A percentile compares a stretch with the other conserved stretches of the same genome.
Evolutionary conservation across 2,888 invertebrate genomes (phyloP).

Genomic region (Galeruca laticollis): DNA sequence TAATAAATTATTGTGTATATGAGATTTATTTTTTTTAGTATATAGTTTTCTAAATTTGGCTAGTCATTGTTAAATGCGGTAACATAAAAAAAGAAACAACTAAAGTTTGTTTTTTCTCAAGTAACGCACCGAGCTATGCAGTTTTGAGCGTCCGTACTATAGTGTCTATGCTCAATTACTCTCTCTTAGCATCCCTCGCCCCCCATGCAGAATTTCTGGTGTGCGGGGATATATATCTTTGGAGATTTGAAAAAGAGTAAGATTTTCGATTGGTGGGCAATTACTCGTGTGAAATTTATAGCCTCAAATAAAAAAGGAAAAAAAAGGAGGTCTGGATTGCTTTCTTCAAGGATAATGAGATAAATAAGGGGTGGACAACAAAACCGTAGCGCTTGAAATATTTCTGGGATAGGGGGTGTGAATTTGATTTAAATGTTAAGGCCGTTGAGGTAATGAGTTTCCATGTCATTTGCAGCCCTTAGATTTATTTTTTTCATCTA

Average conservation of each 20-base stretch:
- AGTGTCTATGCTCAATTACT: conserved; percentile 8
- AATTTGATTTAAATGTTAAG: not conserved
- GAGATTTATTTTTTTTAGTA: too few relatives aligned
- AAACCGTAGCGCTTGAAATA: not conserved
- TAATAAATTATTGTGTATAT: too few relatives aligned
- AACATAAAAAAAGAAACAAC: too few relatives aligned
- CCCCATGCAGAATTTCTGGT: conserved; percentile 28
- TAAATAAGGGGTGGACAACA: conserved; percentile 10
- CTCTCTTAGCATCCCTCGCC: not conserved
- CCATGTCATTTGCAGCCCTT: not conserved
- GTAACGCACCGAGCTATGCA: too few relatives aligned
- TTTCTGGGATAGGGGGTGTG: not conserved
- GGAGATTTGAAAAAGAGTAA: conserved; percentile 47
- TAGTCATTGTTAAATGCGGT: too few relatives aligned
- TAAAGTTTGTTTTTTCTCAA: too few relatives aligned
- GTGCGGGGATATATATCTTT: conserved; percentile 44
- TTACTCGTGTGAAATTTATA: conserved; percentile 52
- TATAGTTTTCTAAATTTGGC: too few relatives aligned
- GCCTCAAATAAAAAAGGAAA: conserved; percentile 23
- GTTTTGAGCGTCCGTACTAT: not conserved
- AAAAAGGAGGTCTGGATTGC: conserved; percentile 10
- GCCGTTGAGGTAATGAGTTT: not conserved
- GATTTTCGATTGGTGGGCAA: conserved; percentile 53
- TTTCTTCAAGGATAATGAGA: conserved; percentile 25
- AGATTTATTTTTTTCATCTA: not conserved